phyloP scores from a whole-genome alignment of 2,888 invertebrate genomes.

The Imbricaverruca yamaguchii region DNA sequence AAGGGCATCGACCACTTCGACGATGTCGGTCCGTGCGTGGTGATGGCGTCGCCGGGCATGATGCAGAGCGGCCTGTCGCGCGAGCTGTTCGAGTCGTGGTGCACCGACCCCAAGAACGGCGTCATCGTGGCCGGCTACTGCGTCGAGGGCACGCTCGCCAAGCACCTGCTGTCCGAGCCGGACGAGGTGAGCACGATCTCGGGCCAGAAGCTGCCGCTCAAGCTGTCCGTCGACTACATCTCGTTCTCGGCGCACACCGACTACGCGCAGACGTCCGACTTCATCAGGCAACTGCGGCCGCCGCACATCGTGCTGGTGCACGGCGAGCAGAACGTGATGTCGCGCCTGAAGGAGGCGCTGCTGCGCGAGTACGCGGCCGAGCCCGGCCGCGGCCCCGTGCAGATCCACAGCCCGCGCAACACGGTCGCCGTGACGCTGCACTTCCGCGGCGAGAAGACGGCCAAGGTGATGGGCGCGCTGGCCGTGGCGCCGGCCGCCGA shows the following conservation, averaged over 20 bases:
- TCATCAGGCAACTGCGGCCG: conserved; percentile 86
- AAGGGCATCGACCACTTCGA: conserved; percentile 99
- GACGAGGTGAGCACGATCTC: conserved; percentile 93
- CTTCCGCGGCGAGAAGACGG: conserved; percentile 96
- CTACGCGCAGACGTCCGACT: conserved; percentile 95
- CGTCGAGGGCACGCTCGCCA: conserved; percentile 82
- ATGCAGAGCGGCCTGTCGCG: conserved; percentile 87
- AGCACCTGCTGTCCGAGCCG: conserved; percentile 90
- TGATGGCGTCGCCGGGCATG: conserved; percentile 99
- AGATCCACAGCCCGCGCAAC: conserved; percentile 92
- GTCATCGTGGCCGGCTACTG: conserved; percentile 93
- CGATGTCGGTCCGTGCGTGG: conserved; percentile 98
- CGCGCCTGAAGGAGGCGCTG: conserved; percentile 84
- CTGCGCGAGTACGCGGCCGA: conserved; percentile 88
- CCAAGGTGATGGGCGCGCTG: conserved; percentile 89
- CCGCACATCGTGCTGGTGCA: conserved; percentile 95
- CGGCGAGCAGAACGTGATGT: conserved; percentile 99
- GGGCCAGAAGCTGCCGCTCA: conserved; percentile 90
- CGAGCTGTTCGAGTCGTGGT: conserved; percentile 98
- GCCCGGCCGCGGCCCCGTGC: conserved; percentile 57
- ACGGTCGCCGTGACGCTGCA: conserved; percentile 86
- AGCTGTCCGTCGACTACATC: conserved; percentile 98
- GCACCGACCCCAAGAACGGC: conserved; percentile 95
- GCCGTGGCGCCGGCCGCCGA: conserved; percentile 74
- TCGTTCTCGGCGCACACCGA: conserved; percentile 99